Base-by-base conservation (phyloP, 2,888 invertebrate species). In the Tetropium fuscum region DNA sequence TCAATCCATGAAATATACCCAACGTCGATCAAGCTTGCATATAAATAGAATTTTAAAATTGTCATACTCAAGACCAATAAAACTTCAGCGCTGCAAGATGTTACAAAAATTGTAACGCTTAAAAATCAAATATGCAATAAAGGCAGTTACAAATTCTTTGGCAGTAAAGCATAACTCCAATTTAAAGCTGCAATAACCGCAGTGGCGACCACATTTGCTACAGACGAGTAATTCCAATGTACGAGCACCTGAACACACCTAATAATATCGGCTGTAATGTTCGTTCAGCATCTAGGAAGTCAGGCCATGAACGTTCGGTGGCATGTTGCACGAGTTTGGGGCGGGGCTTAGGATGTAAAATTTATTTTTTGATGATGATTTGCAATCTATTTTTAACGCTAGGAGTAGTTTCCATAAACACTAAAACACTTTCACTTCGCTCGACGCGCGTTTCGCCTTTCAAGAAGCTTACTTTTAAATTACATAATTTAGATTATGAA, bases 81-180 rank as follows among this genome's bases (percentile, higher is more conserved):
- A 5, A 47, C 10, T 34, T 6, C 11, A 44, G 8, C 6, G 5
- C 19, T 5, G 32, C 10, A n/a, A n/a, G n/a, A 38, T 8, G 4
- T 34, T 8, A 11, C 13, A 8, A 44, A 44, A 44, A 44, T 44
- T 27, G 49, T 27, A 22, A 27, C 22, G 40, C 15, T 48, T 8
- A 20, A 51, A 51, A 51, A 36, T 36, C 48, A 36, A 48, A 51
- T 51, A 20, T 51, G 49, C 49, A 51, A 40, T 51, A 40, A 51
- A 51, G 18, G 25, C 36, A 25, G 49, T 40, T 48, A 22, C 22
- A 40, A 40, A 51, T 38, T 51, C 49, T 40, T 38, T 27, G 16
- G 27, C 8, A 40, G 49, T 40, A 40, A 40, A 25, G 20, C 47
- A 20, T 34, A 36, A 48, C 48, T 36, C 22, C 48, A 48, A 44